These are phyloP conservation scores for Umimayanthus chanpuru DNA, from an alignment of 92 coral and sea anemone species.

Conservation along the genomic window DNA sequence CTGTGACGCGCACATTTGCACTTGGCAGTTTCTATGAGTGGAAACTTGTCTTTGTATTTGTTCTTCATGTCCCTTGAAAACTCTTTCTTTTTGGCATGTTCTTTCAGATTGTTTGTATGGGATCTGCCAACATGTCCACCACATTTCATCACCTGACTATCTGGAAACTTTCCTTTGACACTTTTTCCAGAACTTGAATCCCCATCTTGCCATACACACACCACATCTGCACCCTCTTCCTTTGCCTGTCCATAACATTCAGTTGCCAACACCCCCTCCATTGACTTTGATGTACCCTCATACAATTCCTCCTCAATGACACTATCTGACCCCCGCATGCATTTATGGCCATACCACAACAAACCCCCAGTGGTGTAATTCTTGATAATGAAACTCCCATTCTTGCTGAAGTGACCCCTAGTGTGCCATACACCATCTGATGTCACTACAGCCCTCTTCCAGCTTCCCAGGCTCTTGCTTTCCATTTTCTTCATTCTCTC, in stretches of 20 bases:
- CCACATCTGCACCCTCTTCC: slow-evolving; percentile 48
- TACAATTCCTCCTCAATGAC: slow-evolving; percentile 59
- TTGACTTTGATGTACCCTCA: slow-evolving; percentile 65
- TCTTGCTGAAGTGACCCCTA: slow-evolving; percentile 64
- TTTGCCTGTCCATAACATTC: slow-evolving; percentile 54
- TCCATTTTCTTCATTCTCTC: slow-evolving; percentile 36
- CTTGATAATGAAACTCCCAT: slow-evolving; percentile 52
- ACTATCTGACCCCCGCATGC: slow-evolving; percentile 62
- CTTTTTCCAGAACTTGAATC: slow-evolving; percentile 27
- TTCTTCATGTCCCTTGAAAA: not conserved
- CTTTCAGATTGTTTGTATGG: not conserved
- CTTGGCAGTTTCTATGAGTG: slow-evolving; percentile 45
- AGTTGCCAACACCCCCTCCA: slow-evolving; percentile 59
- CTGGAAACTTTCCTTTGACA: not conserved
- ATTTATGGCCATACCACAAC: slow-evolving; percentile 67
- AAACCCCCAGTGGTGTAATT: slow-evolving; percentile 60
- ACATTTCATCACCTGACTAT: slow-evolving; percentile 51
- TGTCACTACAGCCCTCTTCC: slow-evolving; percentile 61
- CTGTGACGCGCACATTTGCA: slow-evolving; percentile 59
- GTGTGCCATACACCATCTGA: slow-evolving; percentile 80
- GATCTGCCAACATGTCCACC: slow-evolving; percentile 58
- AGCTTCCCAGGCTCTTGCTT: slow-evolving; percentile 49
- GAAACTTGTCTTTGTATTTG: slow-evolving; percentile 50
- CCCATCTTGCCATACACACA: slow-evolving; percentile 58
- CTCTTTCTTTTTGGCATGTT: slow-evolving; percentile 19